phyloP scores from a whole-genome alignment of 2,113 vertebrate genomes.

The Delphinus delphis region DNA sequence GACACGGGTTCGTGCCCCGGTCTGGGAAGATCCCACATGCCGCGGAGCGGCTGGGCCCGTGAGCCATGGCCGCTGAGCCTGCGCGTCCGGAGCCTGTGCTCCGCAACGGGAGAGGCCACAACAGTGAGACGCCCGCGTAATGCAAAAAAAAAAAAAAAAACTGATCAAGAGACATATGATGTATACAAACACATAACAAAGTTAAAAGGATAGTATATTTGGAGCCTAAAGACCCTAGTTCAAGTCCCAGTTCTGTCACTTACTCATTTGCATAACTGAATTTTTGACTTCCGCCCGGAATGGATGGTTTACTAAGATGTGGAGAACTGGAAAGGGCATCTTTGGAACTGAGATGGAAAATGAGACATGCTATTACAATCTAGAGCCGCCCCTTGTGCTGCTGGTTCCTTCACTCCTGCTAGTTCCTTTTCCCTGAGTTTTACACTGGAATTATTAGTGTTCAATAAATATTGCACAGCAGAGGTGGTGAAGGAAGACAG shows the following conservation, averaged over 20 bases:
- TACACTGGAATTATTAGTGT: not conserved
- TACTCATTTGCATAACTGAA: not conserved
- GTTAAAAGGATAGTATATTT: not conserved
- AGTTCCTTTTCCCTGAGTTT: not conserved
- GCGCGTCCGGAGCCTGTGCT: too few species aligned
- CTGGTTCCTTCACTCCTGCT: not conserved
- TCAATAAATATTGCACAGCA: not conserved
- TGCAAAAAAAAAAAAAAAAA: not conserved
- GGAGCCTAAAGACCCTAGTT: not conserved
- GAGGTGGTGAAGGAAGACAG: not conserved
- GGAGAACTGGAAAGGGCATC: not conserved
- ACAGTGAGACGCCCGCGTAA: too few species aligned
- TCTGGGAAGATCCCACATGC: too few species aligned
- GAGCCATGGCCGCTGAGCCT: too few species aligned
- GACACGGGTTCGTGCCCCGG: too few species aligned
- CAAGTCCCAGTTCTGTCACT: not conserved
- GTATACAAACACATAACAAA: not conserved
- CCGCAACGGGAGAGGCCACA: too few species aligned
- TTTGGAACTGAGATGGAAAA: not conserved
- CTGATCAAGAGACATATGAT: not conserved
- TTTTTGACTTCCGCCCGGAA: not conserved
- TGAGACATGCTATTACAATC: fast-evolving
- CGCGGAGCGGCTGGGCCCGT: too few species aligned
- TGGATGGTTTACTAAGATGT: not conserved
- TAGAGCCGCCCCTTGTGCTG: not conserved